Conservation (phyloP, 2,113 vertebrate species). For the Dascyllus trimaculatus region DNA sequence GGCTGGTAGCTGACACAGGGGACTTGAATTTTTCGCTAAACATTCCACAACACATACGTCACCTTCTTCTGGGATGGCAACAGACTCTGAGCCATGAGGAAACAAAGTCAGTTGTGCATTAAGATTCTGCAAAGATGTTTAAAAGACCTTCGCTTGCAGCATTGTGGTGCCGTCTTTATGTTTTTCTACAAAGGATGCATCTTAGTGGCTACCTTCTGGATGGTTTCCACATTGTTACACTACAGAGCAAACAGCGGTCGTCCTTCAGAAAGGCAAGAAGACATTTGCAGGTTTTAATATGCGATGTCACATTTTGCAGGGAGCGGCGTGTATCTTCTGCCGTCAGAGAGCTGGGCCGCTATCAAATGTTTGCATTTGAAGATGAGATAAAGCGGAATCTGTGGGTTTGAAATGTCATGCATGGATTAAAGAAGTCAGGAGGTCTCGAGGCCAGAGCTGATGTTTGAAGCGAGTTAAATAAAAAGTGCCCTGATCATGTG, state of each 20-base stretch:
- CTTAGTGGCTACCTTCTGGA: not conserved
- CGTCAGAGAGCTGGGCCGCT: too few relatives aligned
- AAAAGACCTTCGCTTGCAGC: not conserved
- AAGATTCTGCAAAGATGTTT: not conserved
- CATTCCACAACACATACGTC: not conserved
- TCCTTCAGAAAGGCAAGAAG: not conserved
- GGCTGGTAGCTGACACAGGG: not conserved
- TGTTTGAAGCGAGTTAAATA: too few relatives aligned
- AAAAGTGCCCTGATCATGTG: not conserved
- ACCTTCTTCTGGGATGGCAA: not conserved
- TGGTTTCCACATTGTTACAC: not conserved
- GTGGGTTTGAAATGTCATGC: too few relatives aligned
- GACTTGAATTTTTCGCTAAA: constrained; percentile 20
- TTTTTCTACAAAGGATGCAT: not conserved
- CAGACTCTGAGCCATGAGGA: too few relatives aligned
- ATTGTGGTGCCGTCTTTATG: not conserved
- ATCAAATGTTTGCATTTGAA: too few relatives aligned
- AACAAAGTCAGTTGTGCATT: not conserved
- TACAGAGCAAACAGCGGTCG: not conserved
- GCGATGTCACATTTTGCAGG: not conserved
- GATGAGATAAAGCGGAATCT: too few relatives aligned
- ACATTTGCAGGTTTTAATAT: not conserved
- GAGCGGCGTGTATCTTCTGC: not conserved
- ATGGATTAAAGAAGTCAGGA: too few relatives aligned
- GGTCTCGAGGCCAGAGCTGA: too few relatives aligned